Base-by-base conservation (phyloP, 2,888 invertebrate species). In the Plemyria rubiginata region DNA sequence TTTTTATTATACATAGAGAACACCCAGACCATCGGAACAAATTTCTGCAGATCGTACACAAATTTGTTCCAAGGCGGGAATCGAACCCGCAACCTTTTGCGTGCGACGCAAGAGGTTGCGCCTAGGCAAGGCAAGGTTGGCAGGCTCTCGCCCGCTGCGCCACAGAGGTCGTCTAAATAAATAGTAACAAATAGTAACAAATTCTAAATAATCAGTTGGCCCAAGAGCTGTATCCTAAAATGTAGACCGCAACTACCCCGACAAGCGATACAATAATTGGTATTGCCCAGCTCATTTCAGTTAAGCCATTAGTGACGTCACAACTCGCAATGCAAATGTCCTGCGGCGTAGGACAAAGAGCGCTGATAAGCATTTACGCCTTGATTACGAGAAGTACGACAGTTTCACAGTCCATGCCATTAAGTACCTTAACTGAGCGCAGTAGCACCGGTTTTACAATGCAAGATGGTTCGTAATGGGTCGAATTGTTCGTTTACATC, bases 271-370 rank as follows among this genome's bases (percentile, higher is more conserved):
- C 45, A 38, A 48, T 40, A 49, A 48, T 48, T 53, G 41, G 11
- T 50, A 50, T 28, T 41, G 38, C 40, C 36, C 22, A 41, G 32
- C 54, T 50, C 46, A 55, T 56, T 61, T 52, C 55, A 46, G 46
- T 46, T 40, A 40, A 55, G 50, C 60, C 38, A 54, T 52, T 56
- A 56, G 55, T 56, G 61, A 48, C 61, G 52, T 62, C 61, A 62
- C 55, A 56, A 40, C 51, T 54, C 40, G 49, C 54, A 45, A 55
- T 55, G 54, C 54, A 51, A 55, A 60, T 48, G 54, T 46, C 56
- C 55, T 51, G 52, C 41, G 43, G 29, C 11, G 36, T 38, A 46
- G 52, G 29, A 62, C 61, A 62, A 56, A 62, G 56, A 48, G 56
- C 43, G 48, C 56, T 48, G 61, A 62, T 55, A 56, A 62, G 60